Evolutionary conservation across 2,113 vertebrate genomes (phyloP).

Genomic region (Pongo pygmaeus): DNA sequence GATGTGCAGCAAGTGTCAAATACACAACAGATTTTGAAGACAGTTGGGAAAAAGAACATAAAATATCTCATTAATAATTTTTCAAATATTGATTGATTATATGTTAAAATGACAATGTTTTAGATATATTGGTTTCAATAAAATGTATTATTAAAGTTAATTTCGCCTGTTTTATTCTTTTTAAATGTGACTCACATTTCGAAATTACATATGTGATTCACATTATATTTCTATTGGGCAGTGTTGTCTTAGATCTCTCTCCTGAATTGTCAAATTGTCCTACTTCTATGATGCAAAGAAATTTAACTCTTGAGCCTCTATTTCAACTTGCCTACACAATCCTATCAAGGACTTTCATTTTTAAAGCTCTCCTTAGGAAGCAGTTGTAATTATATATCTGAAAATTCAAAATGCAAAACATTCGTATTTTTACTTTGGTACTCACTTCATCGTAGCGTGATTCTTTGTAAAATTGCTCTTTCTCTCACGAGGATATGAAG

Average conservation of each 20-base stretch:
- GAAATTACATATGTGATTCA: not conserved
- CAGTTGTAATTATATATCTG: not conserved
- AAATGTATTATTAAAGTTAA: not conserved
- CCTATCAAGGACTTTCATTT: not conserved
- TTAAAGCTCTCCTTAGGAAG: not conserved
- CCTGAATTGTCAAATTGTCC: not conserved
- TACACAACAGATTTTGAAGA: not conserved
- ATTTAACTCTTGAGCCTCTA: not conserved
- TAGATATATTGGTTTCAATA: not conserved
- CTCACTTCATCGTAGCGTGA: not conserved
- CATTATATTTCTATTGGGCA: not conserved
- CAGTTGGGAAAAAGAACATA: not conserved
- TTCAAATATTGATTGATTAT: not conserved
- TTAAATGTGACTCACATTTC: not conserved
- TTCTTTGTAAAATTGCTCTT: not conserved
- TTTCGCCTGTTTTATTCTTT: not conserved
- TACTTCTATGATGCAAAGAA: not conserved
- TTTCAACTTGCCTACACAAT: not conserved
- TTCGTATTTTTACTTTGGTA: constrained; percentile 30
- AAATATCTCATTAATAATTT: not conserved
- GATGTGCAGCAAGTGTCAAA: not conserved
- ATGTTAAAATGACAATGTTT: not conserved
- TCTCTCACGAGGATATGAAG: not conserved
- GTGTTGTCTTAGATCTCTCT: not conserved
- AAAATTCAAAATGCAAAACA: not conserved